Conservation (phyloP, 2,113 vertebrate genomes). For the Hiodon tergisus region DNA sequence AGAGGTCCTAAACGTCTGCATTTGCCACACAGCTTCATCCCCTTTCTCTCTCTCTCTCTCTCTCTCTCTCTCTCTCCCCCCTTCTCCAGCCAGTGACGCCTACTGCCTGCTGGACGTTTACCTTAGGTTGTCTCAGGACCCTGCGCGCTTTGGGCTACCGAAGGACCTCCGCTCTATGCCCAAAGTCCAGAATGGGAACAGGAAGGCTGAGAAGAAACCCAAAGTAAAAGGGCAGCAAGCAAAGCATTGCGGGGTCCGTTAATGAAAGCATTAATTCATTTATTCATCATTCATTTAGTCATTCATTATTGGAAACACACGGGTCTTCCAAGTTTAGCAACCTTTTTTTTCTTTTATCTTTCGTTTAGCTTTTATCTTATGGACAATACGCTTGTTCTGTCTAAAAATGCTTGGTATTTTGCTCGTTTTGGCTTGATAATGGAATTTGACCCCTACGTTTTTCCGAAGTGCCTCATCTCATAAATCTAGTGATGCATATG, state of each 20-base stretch:
- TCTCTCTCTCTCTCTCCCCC: constrained; percentile 17
- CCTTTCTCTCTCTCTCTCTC: background rate
- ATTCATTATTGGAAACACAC: no score
- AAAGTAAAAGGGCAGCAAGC: constrained; percentile 43
- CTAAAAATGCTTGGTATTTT: background rate
- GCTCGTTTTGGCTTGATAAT: background rate
- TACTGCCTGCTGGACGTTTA: constrained; percentile 81
- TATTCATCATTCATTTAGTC: no score
- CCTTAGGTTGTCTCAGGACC: constrained; percentile 57
- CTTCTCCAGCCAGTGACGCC: constrained; percentile 61
- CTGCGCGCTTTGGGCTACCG: constrained; percentile 53
- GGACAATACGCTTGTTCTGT: background rate
- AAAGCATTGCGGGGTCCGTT: constrained; percentile 42
- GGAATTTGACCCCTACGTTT: background rate
- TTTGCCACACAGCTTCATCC: no score
- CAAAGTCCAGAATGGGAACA: constrained; percentile 30
- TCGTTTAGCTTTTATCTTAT: no score
- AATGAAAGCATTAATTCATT: background rate
- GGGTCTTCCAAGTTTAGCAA: no score
- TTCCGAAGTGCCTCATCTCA: no score
- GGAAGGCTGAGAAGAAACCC: constrained; percentile 40
- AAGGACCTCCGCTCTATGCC: constrained; percentile 46
- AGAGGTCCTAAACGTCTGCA: no score
- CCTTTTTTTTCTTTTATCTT: no score
- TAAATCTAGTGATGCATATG: no score